phyloP scores from a whole-genome alignment of 1,140 invertebrate genomes.

The Pseudomyrmex pallidus region DNA sequence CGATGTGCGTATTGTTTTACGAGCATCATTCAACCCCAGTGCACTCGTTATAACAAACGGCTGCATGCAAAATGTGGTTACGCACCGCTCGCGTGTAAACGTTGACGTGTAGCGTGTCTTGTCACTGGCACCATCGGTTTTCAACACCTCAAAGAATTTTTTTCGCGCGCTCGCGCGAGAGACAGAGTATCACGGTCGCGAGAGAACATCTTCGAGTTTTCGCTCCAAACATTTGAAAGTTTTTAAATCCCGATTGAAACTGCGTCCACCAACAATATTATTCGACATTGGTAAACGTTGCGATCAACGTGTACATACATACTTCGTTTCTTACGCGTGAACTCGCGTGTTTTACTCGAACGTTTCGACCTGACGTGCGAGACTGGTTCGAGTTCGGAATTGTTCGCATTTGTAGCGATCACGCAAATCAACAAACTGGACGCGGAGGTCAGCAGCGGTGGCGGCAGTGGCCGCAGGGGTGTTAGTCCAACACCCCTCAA shows the following conservation, averaged over 20 bases:
- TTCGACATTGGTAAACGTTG: too few species aligned
- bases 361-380: neutral
- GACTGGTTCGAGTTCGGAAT: neutral
- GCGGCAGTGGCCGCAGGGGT: slow-evolving; percentile 80
- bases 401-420: slow-evolving; percentile 29
- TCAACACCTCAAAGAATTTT: neutral
- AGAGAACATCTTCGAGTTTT: neutral
- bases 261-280: neutral
- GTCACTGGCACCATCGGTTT: neutral
- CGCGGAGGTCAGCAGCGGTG: slow-evolving; percentile 79
- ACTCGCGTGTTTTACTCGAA: slow-evolving; percentile 35
- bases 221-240: slow-evolving; percentile 19
- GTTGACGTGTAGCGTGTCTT: slow-evolving; percentile 2
- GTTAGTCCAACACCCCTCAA: slow-evolving; percentile 79
- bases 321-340: neutral
- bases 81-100: slow-evolving; percentile 13
- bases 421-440: slow-evolving; percentile 80
- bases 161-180: neutral
- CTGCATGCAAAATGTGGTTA: neutral
- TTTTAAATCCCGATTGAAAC: slow-evolving; percentile 30
- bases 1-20: slow-evolving; percentile 25
- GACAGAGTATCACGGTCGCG: neutral
- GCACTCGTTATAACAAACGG: slow-evolving; percentile 28
- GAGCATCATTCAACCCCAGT: slow-evolving; percentile 30
- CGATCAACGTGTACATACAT: neutral